These are phyloP conservation scores for Trissolcus brochymenae DNA, from an alignment of 2,888 invertebrate genomes.

Conservation along the genomic window DNA sequence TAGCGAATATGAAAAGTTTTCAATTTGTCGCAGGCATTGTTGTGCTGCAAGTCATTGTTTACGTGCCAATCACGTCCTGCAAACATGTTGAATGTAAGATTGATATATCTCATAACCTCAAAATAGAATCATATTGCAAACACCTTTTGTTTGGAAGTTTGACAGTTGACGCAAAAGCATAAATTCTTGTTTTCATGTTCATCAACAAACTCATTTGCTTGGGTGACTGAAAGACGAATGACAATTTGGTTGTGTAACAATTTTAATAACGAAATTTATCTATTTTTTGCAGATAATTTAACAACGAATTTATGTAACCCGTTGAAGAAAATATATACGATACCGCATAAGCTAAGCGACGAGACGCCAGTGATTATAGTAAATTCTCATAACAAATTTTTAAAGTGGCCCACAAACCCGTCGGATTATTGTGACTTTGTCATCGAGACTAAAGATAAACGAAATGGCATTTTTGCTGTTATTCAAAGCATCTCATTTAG, in stretches of 20 bases:
- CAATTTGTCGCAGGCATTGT: background rate
- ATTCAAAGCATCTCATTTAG: slow-evolving; percentile 78
- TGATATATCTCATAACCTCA: background rate
- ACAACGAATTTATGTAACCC: slow-evolving; percentile 9
- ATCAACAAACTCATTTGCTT: too few species aligned
- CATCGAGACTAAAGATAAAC: slow-evolving; percentile 62
- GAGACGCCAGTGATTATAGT: slow-evolving; percentile 20
- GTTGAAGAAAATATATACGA: background rate
- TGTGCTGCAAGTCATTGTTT: slow-evolving; percentile 3
- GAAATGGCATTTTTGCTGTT: slow-evolving; percentile 77
- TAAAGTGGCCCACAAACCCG: slow-evolving; percentile 7
- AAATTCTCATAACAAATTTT: slow-evolving; percentile 18
- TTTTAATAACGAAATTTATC: background rate
- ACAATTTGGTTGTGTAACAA: too few species aligned
- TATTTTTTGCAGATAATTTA: slow-evolving; percentile 22
- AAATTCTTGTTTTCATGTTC: too few species aligned
- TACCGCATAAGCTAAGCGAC: slow-evolving; percentile 8
- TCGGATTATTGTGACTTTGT: slow-evolving; percentile 64
- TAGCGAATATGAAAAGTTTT: background rate
- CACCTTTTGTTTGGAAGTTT: too few species aligned
- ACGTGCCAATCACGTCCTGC: background rate
- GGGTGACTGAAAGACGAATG: too few species aligned
- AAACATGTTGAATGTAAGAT: slow-evolving; percentile 3
- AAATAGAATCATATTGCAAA: background rate
- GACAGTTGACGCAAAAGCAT: too few species aligned